Conservation (phyloP, 30 jellyfish, hydroid and myxozoan species). For the Cassiopea andromeda region DNA sequence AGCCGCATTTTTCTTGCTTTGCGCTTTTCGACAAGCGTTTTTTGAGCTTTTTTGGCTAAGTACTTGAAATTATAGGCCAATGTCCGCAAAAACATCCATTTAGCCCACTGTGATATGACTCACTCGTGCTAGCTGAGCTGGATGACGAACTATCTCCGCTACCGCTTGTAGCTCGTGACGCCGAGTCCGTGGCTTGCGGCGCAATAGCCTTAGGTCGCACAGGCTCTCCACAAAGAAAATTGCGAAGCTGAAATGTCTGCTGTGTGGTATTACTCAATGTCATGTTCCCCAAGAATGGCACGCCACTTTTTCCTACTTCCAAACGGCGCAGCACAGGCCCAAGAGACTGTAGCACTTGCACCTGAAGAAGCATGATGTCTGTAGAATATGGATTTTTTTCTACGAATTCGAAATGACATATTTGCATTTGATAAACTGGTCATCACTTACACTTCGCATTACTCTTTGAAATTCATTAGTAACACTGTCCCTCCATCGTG, state of each 20-base stretch:
- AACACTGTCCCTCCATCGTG: slow-evolving; percentile 23
- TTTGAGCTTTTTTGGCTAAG: no score
- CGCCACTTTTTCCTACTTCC: slow-evolving; percentile 16
- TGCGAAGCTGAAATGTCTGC: slow-evolving; percentile 29
- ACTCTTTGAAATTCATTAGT: slow-evolving; percentile 35
- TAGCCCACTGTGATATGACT: neutral
- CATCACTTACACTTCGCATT: slow-evolving; percentile 30
- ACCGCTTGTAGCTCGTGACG: neutral
- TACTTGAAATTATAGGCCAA: no score
- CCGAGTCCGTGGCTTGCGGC: neutral
- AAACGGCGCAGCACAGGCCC: slow-evolving; percentile 55
- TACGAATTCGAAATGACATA: no score
- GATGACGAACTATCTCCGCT: slow-evolving; percentile 7
- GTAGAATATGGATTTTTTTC: neutral
- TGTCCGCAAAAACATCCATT: no score
- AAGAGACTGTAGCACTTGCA: slow-evolving; percentile 46
- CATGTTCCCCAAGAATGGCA: slow-evolving; percentile 6
- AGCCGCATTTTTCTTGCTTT: no score
- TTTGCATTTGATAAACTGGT: neutral
- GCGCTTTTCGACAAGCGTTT: no score
- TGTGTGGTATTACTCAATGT: neutral
- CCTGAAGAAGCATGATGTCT: slow-evolving; percentile 26
- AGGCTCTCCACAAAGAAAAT: slow-evolving; percentile 44
- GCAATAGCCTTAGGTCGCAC: neutral
- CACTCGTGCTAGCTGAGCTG: neutral